Evolutionary conservation across 2,113 vertebrate species (phyloP).

Genomic region (Callaeas wilsoni): DNA sequence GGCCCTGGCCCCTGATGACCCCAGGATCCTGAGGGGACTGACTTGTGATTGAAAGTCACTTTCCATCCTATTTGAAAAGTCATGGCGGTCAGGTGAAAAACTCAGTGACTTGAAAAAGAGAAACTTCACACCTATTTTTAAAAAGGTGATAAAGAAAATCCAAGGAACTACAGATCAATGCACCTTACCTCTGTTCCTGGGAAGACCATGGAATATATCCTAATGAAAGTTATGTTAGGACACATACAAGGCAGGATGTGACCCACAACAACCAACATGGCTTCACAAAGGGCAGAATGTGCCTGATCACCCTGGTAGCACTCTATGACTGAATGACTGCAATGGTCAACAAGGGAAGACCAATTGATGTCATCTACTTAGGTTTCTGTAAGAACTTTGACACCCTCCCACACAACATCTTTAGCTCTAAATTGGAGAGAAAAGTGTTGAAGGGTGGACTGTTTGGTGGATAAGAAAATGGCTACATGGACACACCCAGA

Average conservation of each 20-base stretch:
- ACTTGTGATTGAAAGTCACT: neutral
- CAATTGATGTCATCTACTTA: neutral
- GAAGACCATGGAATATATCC: neutral
- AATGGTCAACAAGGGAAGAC: neutral
- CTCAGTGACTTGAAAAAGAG: neutral
- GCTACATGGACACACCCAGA: neutral
- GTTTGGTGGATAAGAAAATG: neutral
- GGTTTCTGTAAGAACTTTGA: neutral
- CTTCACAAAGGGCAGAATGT: neutral
- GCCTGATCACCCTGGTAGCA: no score
- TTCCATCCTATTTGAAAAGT: neutral
- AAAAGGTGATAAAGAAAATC: neutral
- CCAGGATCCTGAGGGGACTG: neutral
- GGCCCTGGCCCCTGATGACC: neutral
- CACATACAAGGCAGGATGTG: no score
- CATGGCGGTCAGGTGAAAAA: neutral
- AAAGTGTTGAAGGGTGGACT: neutral
- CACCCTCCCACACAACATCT: neutral
- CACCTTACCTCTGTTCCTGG: neutral
- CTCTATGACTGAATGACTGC: neutral
- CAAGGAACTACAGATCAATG: rapidly evolving
- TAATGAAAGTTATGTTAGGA: neutral
- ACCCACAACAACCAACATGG: neutral
- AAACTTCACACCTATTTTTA: neutral
- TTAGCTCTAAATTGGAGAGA: neutral